Evolutionary conservation across 2,888 invertebrate genomes (phyloP).

Genomic region (Ecliptopera silaceata): DNA sequence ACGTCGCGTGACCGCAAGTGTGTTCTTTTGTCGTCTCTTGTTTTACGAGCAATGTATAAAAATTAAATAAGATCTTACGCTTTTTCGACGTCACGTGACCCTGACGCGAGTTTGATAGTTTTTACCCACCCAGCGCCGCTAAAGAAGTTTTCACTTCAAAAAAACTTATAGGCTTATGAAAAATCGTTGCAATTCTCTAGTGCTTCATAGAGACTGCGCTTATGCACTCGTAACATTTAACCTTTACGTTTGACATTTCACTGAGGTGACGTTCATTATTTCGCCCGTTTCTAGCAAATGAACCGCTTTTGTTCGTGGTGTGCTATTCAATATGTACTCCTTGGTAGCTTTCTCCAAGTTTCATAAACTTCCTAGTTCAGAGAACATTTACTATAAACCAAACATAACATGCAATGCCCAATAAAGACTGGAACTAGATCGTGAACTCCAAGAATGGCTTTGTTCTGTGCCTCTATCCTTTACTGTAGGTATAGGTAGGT

Average conservation of each 20-base stretch:
- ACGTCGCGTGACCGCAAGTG: too few species aligned
- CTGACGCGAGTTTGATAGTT: too few species aligned
- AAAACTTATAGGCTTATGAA: background rate
- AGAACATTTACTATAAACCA: constrained; percentile 70
- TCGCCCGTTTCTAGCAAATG: constrained; percentile 71
- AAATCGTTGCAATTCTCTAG: constrained; percentile 12
- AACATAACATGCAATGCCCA: constrained; percentile 58
- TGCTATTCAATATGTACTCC: constrained; percentile 63
- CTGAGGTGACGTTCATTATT: constrained; percentile 68
- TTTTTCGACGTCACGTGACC: too few species aligned
- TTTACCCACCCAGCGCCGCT: too few species aligned
- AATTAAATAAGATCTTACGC: too few species aligned
- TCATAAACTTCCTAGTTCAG: constrained; percentile 67
- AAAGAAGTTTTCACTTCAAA: too few species aligned
- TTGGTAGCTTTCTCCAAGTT: constrained; percentile 69
- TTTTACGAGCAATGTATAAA: too few species aligned
- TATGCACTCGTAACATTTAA: constrained; percentile 70
- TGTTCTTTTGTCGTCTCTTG: too few species aligned
- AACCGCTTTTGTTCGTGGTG: constrained; percentile 72
- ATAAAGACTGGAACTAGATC: constrained; percentile 61
- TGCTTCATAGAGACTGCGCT: constrained; percentile 40
- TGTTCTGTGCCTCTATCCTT: constrained; percentile 52
- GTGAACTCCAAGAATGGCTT: constrained; percentile 57
- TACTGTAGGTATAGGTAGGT: background rate
- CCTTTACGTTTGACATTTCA: constrained; percentile 78